These are phyloP conservation scores for Coelogynopora nodosa DNA, from an alignment of 2,888 invertebrate genomes.

Conservation along the genomic window DNA sequence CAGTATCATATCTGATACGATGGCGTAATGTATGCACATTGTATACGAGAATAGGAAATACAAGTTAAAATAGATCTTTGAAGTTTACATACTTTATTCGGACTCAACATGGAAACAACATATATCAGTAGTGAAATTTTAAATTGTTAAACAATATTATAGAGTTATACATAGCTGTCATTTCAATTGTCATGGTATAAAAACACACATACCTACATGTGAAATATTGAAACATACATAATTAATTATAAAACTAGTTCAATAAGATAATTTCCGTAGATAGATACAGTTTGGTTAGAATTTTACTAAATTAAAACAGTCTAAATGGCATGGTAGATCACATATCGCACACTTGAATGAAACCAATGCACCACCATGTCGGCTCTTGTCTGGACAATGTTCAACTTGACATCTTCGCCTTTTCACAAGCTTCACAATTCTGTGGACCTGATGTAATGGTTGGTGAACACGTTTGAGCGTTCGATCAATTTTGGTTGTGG, in stretches of 20 bases:
- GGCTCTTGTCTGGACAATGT: not conserved
- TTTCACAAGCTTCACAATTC: slow-evolving; percentile 12
- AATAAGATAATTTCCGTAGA: not conserved
- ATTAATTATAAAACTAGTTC: not conserved
- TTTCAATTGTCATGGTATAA: not conserved
- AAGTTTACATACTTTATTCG: too few species aligned
- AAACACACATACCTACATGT: not conserved
- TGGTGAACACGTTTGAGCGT: slow-evolving; percentile 15
- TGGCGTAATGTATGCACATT: too few species aligned
- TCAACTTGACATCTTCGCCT: slow-evolving; percentile 16
- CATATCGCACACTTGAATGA: not conserved
- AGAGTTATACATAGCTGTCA: not conserved
- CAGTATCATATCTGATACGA: too few species aligned
- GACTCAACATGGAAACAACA: too few species aligned
- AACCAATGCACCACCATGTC: not conserved
- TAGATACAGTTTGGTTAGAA: not conserved
- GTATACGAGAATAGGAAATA: too few species aligned
- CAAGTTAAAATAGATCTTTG: too few species aligned
- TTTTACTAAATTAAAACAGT: not conserved
- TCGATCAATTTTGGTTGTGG: not conserved
- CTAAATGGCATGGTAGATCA: slow-evolving; percentile 21
- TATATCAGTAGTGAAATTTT: not conserved
- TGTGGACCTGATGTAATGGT: not conserved
- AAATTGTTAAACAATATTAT: not conserved
- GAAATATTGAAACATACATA: not conserved